phyloP scores from a whole-genome alignment of 2,888 invertebrate genomes.

The Drosophila subquinaria region DNA sequence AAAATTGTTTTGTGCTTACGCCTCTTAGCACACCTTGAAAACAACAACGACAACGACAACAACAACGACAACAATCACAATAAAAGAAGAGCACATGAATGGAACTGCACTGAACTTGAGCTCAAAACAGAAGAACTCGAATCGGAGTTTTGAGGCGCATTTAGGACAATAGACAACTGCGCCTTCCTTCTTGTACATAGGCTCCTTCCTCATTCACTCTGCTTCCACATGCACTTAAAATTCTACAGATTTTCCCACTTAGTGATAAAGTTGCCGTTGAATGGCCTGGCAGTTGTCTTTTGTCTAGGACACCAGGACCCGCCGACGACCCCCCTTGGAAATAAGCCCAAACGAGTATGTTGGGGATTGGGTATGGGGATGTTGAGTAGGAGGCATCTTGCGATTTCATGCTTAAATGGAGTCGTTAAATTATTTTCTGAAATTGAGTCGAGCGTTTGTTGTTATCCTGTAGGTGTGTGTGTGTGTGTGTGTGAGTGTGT shows the following conservation, averaged over 20 bases:
- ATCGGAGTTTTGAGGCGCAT: slow-evolving; percentile 38
- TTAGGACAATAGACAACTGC: slow-evolving; percentile 50
- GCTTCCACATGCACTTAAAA: slow-evolving; percentile 70
- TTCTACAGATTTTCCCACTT: slow-evolving; percentile 82
- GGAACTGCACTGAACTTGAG: slow-evolving; percentile 58
- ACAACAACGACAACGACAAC: slow-evolving; percentile 48
- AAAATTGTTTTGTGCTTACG: slow-evolving; percentile 82
- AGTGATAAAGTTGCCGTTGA: slow-evolving; percentile 74
- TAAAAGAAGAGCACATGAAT: slow-evolving; percentile 9
- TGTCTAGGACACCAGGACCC: slow-evolving; percentile 49
- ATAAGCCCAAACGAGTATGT: slow-evolving; percentile 58
- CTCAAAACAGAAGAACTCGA: slow-evolving; percentile 33
- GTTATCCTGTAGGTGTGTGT: slow-evolving; percentile 30
- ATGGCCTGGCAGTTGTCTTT: slow-evolving; percentile 64
- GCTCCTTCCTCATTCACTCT: slow-evolving; percentile 21
- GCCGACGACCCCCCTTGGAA: slow-evolving; percentile 22
- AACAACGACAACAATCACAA: slow-evolving; percentile 9
- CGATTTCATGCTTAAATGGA: slow-evolving; percentile 82
- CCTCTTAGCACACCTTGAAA: slow-evolving; percentile 81
- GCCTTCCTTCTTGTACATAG: slow-evolving; percentile 20
- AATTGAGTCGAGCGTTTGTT: slow-evolving; percentile 74
- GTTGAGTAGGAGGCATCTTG: slow-evolving; percentile 40
- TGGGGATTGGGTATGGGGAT: background rate
- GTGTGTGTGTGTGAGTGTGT: slow-evolving; percentile 6
- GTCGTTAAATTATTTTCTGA: slow-evolving; percentile 82